Evolutionary conservation across 2,888 invertebrate species (phyloP).

Genomic region (Branchinecta sandiegonensis): DNA sequence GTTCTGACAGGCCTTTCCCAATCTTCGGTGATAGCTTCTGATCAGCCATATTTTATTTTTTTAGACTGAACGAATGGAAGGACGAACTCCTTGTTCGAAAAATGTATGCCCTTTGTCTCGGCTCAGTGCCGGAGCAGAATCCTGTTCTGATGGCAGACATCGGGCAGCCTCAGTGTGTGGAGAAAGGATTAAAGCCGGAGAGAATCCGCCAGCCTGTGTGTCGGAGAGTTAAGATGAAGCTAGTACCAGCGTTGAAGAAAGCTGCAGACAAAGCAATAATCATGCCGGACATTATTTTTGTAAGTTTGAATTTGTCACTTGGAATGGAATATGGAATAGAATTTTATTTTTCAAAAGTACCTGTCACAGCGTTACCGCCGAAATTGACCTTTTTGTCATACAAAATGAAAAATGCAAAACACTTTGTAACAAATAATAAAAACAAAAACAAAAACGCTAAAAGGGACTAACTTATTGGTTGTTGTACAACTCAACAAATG

Average conservation of each 20-base stretch:
- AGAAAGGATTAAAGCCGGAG: background rate
- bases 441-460: too few relatives aligned
- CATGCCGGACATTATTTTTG: background rate
- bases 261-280: background rate
- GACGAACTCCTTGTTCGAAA: constrained; percentile 51
- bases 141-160: background rate
- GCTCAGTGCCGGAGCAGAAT: constrained; percentile 42
- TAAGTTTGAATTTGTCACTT: background rate
- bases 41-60: constrained; percentile 21
- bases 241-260: background rate
- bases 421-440: too few relatives aligned
- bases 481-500: too few relatives aligned
- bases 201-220: background rate
- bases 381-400: too few relatives aligned
- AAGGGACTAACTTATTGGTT: too few relatives aligned
- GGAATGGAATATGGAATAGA: too few relatives aligned
- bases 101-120: constrained; percentile 63
- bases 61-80: constrained; percentile 64
- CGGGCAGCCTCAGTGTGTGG: background rate
- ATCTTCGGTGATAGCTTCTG: too few relatives aligned
- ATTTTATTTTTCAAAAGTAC: too few relatives aligned
- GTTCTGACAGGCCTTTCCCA: too few relatives aligned
- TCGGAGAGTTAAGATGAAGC: constrained; percentile 1
- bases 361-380: too few relatives aligned
- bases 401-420: too few relatives aligned